Evolutionary conservation across 2,888 invertebrate species (phyloP), one percentile per base, ranked within the genome.

Genomic region (Eurytoma adleriae): DNA sequence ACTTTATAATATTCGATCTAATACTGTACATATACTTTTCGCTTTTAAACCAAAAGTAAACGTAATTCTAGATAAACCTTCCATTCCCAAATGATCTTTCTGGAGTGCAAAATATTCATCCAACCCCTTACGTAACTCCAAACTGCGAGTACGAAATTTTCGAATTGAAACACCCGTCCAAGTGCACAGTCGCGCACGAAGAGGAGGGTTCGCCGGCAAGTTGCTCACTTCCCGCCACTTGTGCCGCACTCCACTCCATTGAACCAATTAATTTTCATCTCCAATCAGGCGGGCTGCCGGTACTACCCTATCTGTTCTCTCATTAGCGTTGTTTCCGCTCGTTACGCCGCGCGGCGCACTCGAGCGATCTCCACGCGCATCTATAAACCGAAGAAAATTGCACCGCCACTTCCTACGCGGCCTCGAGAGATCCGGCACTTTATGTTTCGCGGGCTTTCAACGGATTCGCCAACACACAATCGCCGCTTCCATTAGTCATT

Each of bases 161-260:
- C 57, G 7, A 4, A 59, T 59, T 70, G 18, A 70, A 69, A 69
- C 16, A 76, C 61, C 52, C 62, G 16, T n/a, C 54, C 54, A 64
- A 77, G 70, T 77, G 64, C 30, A 13, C 69, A 61, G 62, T 54
- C 57, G 50, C 7, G 52, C 7, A n/a, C 13, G 40, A 50, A 30
- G 18, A 73, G 27, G 62, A 50, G 74, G 74, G 73, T 66, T 59
- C 52, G 30, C 24, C 54, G 56, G 27, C 54, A 80, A 87, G 89
- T 86, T 90, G 90, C 87, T 90, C 90, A 90, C 89, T 90, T 90
- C 90, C 90, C 90, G 89, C 87, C 89, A 88, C 89, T 89, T 87
- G 86, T 85, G 85, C 84, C 80, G 86, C 87, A 90, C 90, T 90
- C 86, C 87, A 88, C 85, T 88, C 86, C 85, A 89, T 89, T 90